Evolutionary conservation across 2,113 vertebrate species (phyloP).

Genomic region (Phalacrocorax carbo): DNA sequence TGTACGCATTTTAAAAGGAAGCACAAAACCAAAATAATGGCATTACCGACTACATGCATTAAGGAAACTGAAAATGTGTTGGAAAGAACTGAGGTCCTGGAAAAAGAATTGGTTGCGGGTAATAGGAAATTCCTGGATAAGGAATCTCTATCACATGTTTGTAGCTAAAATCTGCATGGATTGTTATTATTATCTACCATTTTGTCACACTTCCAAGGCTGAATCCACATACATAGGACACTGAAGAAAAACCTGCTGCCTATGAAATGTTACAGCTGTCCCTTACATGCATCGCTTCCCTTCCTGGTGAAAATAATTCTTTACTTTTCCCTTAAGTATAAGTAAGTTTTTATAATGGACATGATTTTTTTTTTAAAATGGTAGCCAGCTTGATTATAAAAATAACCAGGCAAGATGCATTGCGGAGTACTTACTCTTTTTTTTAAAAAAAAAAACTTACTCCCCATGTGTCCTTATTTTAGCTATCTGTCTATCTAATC

Average conservation of each 20-base stretch:
- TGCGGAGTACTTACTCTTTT: background rate
- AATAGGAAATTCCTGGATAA: background rate
- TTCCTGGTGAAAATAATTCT: background rate
- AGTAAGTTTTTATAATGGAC: background rate
- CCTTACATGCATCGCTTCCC: background rate
- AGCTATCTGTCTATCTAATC: background rate
- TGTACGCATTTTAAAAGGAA: background rate
- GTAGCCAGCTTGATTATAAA: background rate
- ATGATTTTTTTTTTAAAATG: background rate
- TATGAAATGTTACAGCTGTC: conserved; percentile 9
- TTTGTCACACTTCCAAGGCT: background rate
- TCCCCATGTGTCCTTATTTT: background rate
- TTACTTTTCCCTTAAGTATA: background rate
- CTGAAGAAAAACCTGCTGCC: background rate
- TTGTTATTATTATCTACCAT: background rate
- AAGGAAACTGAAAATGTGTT: background rate
- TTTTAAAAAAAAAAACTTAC: background rate
- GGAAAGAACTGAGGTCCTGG: background rate
- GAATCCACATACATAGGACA: background rate
- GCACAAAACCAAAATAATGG: background rate
- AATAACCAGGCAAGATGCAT: background rate
- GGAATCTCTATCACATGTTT: background rate
- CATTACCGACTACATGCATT: background rate
- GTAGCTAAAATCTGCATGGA: background rate
- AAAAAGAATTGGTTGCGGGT: background rate